Evolutionary conservation across 2,888 invertebrate genomes (phyloP).

Genomic region (Melieria picta): DNA sequence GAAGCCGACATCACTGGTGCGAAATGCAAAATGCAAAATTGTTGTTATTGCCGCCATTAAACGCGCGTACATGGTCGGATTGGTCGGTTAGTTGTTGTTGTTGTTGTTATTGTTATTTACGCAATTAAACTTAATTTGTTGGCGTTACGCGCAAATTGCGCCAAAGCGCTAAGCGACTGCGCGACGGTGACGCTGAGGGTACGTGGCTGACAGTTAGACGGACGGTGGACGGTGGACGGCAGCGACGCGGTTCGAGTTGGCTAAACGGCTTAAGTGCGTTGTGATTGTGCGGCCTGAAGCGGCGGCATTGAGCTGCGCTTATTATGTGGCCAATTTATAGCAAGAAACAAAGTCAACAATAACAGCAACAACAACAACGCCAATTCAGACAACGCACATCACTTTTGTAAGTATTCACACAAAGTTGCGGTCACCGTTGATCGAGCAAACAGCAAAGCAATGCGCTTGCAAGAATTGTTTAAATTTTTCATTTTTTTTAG

Average conservation of each 20-base stretch:
- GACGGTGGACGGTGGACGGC: constrained; percentile 1
- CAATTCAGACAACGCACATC: too few species aligned
- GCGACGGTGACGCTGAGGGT: neutral
- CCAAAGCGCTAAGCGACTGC: neutral
- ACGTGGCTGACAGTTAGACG: neutral
- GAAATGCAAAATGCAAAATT: neutral
- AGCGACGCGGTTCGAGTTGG: neutral
- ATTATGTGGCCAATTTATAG: neutral
- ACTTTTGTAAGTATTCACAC: neutral
- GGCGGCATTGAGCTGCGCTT: neutral
- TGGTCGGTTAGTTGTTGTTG: constrained; percentile 8
- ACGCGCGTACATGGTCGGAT: neutral
- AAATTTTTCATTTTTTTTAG: too few species aligned
- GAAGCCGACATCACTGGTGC: neutral
- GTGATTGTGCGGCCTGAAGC: neutral
- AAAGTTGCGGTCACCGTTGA: neutral
- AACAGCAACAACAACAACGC: constrained; percentile 8
- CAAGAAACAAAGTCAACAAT: neutral
- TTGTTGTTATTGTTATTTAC: constrained; percentile 16
- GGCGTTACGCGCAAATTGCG: constrained; percentile 28
- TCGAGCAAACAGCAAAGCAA: neutral
- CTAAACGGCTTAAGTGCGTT: too few species aligned
- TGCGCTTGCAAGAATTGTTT: too few species aligned
- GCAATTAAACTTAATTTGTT: constrained; percentile 29
- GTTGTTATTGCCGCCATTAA: constrained; percentile 3